A percentile compares a stretch with the other conserved stretches of the same genome.
phyloP scores from a whole-genome alignment of 2,113 vertebrate genomes.

The Lota lota region DNA sequence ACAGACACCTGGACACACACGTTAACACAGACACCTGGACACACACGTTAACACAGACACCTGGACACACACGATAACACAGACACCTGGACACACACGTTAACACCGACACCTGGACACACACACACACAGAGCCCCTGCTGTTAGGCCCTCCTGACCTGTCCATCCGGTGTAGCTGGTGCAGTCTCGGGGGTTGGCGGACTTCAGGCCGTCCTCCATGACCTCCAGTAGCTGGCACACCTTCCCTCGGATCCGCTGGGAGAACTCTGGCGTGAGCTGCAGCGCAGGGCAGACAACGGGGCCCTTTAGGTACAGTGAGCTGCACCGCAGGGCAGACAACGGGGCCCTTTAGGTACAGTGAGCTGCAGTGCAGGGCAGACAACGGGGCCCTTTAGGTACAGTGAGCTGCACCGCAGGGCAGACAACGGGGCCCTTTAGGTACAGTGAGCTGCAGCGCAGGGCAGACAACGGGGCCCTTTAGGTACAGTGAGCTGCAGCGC shows the following conservation, averaged over 20 bases:
- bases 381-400: too few relatives aligned
- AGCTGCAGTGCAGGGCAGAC: slow-evolving; percentile 38
- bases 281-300: not conserved
- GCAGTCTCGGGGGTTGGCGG: slow-evolving; percentile 85
- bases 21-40: too few relatives aligned
- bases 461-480: too few relatives aligned
- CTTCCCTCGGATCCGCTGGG: slow-evolving; percentile 80
- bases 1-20: too few relatives aligned
- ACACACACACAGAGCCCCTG: not conserved
- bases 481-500: too few relatives aligned
- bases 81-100: not conserved
- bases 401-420: slow-evolving; percentile 37
- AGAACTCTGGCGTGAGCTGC: slow-evolving; percentile 86
- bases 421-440: too few relatives aligned
- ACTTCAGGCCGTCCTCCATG: slow-evolving; percentile 87
- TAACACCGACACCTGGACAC: not conserved
- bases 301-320: too few relatives aligned
- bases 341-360: too few relatives aligned
- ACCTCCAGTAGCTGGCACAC: slow-evolving; percentile 84
- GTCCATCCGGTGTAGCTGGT: slow-evolving; percentile 90
- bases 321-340: slow-evolving; percentile 38
- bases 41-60: too few relatives aligned
- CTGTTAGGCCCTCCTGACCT: slow-evolving; percentile 69
- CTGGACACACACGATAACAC: too few relatives aligned
- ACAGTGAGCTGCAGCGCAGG: too few relatives aligned